Evolutionary conservation across 2,797 vertebrate genomes (phyloP), one percentile per base, ranked within the genome.

Genomic region (Staurois parvus): DNA sequence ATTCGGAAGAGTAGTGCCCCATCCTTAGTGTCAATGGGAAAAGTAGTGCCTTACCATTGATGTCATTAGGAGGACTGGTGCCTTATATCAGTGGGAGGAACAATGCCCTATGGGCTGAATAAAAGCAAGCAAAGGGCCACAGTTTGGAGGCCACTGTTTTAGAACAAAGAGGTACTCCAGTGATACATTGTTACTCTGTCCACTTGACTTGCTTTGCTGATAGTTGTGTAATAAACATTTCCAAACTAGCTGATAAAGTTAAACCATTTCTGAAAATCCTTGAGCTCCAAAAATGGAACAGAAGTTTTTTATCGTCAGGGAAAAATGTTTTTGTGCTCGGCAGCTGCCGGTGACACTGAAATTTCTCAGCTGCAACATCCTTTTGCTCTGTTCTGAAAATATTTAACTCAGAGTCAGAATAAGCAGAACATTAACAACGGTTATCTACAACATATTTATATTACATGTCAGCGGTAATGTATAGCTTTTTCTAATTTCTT

Each of bases 341-440:
- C 84, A 82, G 67, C 73, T 76, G 85, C 64, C 34, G 4, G 79
- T 81, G 85, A 76, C 84, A 81, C 64, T 77, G 74, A 86, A 3
- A 42, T 70, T 26, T 82, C 79, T 78, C 79, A 82, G 74, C 73
- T 69, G 72, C 3, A 19, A 56, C 40, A 30, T 72, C 26, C 59
- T 29, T 59, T 80, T 62, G 84, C 76, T 64, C 29, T 13, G 15
- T 13, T 66, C 30, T 62, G 72, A 59, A 52, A 76, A 64, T 77
- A 62, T 70, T 42, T 62, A 59, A 81, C 72, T 69, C 32, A 70
- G 9, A 67, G 30, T 68, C 70, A 42, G 52, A 28, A 68, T 40
- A 66, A n/a, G 37, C 30, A 40, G 45, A 62, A 69, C 45, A 72
- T 67, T 68, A 62, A 64, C 29, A 24, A 24, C 40, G 48, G 21